These are phyloP conservation scores for Halotydeus destructor DNA, from an alignment of 1,140 invertebrate genomes.

Conservation along the genomic window DNA sequence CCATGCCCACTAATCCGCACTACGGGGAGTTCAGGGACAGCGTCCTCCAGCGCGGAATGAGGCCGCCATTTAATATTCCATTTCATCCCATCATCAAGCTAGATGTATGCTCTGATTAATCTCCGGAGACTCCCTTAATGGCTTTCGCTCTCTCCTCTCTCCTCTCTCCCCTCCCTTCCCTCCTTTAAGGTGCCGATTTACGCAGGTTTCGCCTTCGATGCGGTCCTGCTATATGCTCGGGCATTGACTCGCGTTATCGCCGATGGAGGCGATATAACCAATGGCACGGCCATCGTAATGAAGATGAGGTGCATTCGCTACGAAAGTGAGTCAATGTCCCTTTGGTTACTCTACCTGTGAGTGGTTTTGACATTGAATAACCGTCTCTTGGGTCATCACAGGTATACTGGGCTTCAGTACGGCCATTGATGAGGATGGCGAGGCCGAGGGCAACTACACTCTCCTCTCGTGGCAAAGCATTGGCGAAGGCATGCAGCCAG, in stretches of 20 bases:
- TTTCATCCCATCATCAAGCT: conserved; percentile 37
- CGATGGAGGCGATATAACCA: conserved; percentile 39
- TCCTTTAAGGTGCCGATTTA: conserved; percentile 47
- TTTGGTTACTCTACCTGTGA: background rate
- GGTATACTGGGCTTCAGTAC: conserved; percentile 40
- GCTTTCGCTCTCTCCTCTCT: background rate
- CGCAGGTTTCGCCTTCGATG: conserved; percentile 67
- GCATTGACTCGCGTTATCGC: conserved; percentile 47
- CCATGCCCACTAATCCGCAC: conserved; percentile 11
- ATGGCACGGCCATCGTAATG: conserved; percentile 45
- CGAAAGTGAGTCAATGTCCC: conserved; percentile 2
- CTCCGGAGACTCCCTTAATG: conserved; percentile 18
- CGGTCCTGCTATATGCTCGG: conserved; percentile 58
- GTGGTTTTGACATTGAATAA: background rate
- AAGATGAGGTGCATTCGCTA: conserved; percentile 48
- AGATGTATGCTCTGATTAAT: conserved; percentile 18
- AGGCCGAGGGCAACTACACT: conserved; percentile 75
- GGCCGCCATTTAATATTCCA: conserved; percentile 46
- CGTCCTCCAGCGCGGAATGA: conserved; percentile 32
- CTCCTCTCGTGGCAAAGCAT: conserved; percentile 39
- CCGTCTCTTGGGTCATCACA: conserved; percentile 13
- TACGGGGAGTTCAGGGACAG: conserved; percentile 16
- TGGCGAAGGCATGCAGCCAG: conserved; percentile 40
- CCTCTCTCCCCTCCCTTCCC: background rate
- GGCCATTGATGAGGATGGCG: conserved; percentile 56